Evolutionary conservation across 2,888 invertebrate species (phyloP).

Genomic region (Petrolisthes cinctipes): DNA sequence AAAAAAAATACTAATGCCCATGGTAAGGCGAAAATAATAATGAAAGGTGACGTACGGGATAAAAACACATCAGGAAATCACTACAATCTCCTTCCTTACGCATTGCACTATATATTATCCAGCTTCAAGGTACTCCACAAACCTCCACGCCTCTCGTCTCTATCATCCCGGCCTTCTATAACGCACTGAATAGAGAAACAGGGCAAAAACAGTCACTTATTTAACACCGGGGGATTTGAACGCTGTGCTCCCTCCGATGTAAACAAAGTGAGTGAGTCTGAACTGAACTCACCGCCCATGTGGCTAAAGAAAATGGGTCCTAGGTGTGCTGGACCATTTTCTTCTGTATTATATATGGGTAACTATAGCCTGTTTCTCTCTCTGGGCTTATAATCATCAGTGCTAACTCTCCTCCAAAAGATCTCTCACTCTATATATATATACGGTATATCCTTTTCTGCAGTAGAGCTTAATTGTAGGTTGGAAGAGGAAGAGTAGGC

Average conservation of each 20-base stretch:
- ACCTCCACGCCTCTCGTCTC: not conserved
- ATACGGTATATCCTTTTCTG: not conserved
- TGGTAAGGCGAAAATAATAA: too few species aligned
- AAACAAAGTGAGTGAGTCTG: slow-evolving; percentile 5
- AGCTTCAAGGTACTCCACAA: not conserved
- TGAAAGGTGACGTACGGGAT: too few species aligned
- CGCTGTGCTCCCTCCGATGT: not conserved
- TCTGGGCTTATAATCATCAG: not conserved
- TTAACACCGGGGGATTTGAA: not conserved
- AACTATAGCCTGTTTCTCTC: not conserved
- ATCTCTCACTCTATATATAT: not conserved
- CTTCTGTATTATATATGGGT: not conserved
- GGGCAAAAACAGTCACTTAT: too few species aligned
- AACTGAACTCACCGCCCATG: not conserved
- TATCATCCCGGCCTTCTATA: not conserved
- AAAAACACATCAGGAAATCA: too few species aligned
- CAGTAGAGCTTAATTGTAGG: too few species aligned
- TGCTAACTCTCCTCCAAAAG: not conserved
- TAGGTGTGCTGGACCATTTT: not conserved
- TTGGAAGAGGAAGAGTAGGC: too few species aligned
- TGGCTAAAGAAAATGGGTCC: not conserved
- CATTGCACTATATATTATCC: not conserved
- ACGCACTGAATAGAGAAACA: too few species aligned
- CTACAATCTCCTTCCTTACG: not conserved
- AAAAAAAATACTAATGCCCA: too few species aligned